These are phyloP conservation scores for Ephydatia muelleri DNA, from an alignment of 37 sponge, comb jelly and placozoan genomes.

Conservation along the genomic window DNA sequence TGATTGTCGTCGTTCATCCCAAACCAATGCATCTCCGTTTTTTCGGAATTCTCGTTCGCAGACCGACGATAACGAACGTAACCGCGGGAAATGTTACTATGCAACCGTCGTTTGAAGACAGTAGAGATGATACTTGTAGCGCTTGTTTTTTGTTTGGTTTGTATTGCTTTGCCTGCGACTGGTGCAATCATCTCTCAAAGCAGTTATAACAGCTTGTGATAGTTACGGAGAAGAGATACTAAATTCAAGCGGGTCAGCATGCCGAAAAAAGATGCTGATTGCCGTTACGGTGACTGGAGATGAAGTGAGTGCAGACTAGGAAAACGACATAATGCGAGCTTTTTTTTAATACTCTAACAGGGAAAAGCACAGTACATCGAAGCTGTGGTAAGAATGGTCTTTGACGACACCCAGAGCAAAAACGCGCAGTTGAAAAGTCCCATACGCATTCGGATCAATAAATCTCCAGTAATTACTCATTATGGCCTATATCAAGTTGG, in stretches of 20 bases:
- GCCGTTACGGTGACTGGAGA: constrained; percentile 66
- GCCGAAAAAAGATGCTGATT: constrained; percentile 65
- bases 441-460: constrained; percentile 60
- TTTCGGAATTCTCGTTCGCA: neutral
- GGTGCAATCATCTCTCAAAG: constrained; percentile 4
- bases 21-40: neutral
- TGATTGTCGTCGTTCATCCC: constrained; percentile 5
- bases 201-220: constrained; percentile 7
- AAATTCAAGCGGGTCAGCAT: constrained; percentile 36
- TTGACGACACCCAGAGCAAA: constrained; percentile 37
- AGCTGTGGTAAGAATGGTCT: constrained; percentile 60
- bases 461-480: constrained; percentile 72
- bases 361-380: constrained; percentile 68
- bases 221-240: constrained; percentile 28
- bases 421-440: constrained; percentile 71
- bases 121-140: neutral
- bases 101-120: neutral
- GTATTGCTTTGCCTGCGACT: neutral
- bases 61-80: neutral
- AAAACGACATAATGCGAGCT: neutral
- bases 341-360: constrained; percentile 33
- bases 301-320: constrained; percentile 36
- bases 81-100: constrained; percentile 2
- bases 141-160: neutral
- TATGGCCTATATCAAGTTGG: constrained; percentile 69